Evolutionary conservation across 2,797 vertebrate species (phyloP).

Genomic region (Gadopsis bispinosus): DNA sequence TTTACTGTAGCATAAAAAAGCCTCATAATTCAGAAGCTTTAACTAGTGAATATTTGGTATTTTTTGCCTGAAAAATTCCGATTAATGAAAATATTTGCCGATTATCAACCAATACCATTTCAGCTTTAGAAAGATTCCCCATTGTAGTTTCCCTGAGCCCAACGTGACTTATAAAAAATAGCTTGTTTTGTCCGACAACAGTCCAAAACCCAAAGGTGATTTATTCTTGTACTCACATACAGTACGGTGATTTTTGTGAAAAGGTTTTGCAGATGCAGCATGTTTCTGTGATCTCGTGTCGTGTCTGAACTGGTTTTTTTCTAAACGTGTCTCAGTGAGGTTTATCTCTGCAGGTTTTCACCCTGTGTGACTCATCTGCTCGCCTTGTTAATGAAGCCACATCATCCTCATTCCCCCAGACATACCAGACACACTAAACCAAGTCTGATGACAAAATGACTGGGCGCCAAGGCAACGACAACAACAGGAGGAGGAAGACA

Average conservation of each 20-base stretch:
- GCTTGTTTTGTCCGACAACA: not conserved
- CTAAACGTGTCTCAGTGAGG: constrained; percentile 10
- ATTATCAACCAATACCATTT: not conserved
- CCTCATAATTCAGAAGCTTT: not conserved
- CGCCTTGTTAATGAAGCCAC: constrained; percentile 59
- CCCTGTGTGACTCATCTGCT: constrained; percentile 62
- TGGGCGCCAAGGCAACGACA: constrained; percentile 40
- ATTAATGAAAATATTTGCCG: not conserved
- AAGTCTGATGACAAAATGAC: constrained; percentile 61
- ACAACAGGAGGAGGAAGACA: constrained; percentile 45
- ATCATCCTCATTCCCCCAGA: constrained; percentile 57
- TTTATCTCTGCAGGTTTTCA: constrained; percentile 50
- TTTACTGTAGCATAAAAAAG: not conserved
- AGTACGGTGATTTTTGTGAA: not conserved
- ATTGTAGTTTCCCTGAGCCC: too few relatives aligned
- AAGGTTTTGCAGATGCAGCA: not conserved
- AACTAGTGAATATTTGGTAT: not conserved
- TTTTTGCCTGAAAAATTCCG: not conserved
- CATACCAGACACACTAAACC: constrained; percentile 66
- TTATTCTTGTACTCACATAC: not conserved
- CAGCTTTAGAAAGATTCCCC: not conserved
- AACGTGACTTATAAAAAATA: not conserved
- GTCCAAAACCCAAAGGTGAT: not conserved
- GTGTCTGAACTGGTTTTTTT: constrained; percentile 17
- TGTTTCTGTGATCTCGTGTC: not conserved